A percentile compares a stretch with the other conserved stretches of the same genome.
phyloP scores from a whole-genome alignment of 1,140 invertebrate species.

The Steinernema feltiae region DNA sequence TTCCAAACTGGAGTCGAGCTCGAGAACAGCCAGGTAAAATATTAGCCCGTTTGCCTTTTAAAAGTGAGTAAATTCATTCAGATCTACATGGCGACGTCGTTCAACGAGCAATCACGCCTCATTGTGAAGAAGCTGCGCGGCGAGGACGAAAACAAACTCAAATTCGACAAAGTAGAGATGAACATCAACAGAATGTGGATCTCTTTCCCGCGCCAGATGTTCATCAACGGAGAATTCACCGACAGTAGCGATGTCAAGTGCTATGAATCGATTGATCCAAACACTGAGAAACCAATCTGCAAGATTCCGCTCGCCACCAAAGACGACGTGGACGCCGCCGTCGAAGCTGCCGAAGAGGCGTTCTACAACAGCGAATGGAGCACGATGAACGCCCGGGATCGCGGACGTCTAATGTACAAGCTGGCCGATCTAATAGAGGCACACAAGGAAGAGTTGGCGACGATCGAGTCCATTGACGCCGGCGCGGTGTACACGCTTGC shows the following conservation, averaged over 20 bases:
- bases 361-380: constrained; percentile 81
- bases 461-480: constrained; percentile 81
- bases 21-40: constrained; percentile 74
- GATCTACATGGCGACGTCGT: constrained; percentile 78
- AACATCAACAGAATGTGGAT: constrained; percentile 76
- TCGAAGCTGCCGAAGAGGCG: constrained; percentile 72
- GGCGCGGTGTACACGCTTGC: constrained; percentile 91
- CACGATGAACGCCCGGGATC: constrained; percentile 76
- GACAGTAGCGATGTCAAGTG: constrained; percentile 68
- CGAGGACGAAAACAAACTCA: constrained; percentile 51
- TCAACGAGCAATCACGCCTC: constrained; percentile 71
- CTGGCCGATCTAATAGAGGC: constrained; percentile 86
- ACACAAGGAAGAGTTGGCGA: constrained; percentile 85
- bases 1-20: constrained; percentile 71
- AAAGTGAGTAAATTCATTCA: constrained; percentile 19
- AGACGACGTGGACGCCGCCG: constrained; percentile 78
- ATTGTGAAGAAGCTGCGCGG: constrained; percentile 69
- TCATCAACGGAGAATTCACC: constrained; percentile 83
- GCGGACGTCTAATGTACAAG: constrained; percentile 70
- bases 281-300: constrained; percentile 70
- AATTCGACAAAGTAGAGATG: constrained; percentile 60
- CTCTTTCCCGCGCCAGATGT: constrained; percentile 76
- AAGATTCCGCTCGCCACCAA: constrained; percentile 70
- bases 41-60: background rate
- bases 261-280: constrained; percentile 73